Percentiles rank a stretch among this genome's conserved stretches.
phyloP scores from a whole-genome alignment of 2,797 vertebrate genomes.

The Poliocrania exsul region DNA sequence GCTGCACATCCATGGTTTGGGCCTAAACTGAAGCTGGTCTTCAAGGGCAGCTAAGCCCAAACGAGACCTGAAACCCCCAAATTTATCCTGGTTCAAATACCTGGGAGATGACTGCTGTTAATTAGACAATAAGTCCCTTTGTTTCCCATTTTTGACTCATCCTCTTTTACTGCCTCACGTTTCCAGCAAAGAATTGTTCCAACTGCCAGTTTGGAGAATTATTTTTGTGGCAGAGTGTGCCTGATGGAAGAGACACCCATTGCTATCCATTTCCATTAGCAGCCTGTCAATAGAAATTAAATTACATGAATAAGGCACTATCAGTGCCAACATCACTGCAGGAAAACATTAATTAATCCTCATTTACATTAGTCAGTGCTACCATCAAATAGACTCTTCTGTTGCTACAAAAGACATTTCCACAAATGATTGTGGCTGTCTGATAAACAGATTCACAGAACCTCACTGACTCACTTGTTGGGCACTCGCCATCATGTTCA shows the following conservation, averaged over 20 bases:
- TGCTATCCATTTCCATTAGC: constrained; percentile 70
- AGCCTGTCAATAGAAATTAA: constrained; percentile 74
- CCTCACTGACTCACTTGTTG: constrained; percentile 43
- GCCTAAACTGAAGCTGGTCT: background rate
- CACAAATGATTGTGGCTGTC: constrained; percentile 55
- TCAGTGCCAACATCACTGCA: constrained; percentile 70
- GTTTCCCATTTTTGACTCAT: constrained; percentile 18
- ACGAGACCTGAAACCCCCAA: background rate
- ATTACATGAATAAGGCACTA: constrained; percentile 67
- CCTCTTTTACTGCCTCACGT: background rate
- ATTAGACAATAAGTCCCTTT: background rate
- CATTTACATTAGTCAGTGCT: constrained; percentile 73
- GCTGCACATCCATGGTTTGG: background rate
- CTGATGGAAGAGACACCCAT: constrained; percentile 65
- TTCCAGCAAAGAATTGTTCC: constrained; percentile 16
- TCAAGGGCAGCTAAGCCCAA: background rate
- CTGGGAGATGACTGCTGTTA: background rate
- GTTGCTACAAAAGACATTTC: constrained; percentile 63
- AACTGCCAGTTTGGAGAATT: constrained; percentile 40
- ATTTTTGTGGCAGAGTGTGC: constrained; percentile 30
- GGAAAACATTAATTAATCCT: constrained; percentile 77
- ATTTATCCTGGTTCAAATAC: background rate
- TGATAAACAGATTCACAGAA: constrained; percentile 66
- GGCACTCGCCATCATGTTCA: background rate
- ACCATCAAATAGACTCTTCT: constrained; percentile 67